These are phyloP conservation scores for Gila orcuttii DNA, from an alignment of 2,113 vertebrate species.

Conservation along the genomic window DNA sequence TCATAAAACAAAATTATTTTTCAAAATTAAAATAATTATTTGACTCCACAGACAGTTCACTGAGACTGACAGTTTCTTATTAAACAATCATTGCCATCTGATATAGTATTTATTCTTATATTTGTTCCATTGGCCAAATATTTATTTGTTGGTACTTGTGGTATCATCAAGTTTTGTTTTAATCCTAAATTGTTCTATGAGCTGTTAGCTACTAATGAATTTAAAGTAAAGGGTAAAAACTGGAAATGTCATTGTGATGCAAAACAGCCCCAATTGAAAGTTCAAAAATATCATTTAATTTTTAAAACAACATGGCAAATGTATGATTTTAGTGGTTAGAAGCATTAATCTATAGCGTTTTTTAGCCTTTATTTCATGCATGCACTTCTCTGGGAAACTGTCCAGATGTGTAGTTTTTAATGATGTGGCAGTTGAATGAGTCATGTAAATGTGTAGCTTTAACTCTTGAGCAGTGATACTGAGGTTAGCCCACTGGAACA, in stretches of 20 bases:
- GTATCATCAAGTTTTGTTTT: background rate
- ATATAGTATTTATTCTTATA: background rate
- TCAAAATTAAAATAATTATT: background rate
- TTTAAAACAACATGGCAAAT: background rate
- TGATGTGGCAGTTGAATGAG: constrained; percentile 1
- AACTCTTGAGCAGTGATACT: constrained; percentile 6
- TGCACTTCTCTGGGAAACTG: background rate
- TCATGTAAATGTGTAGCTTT: constrained; percentile 23
- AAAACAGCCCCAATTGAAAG: background rate
- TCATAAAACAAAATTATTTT: background rate
- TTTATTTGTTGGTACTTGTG: background rate
- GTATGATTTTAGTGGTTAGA: too few relatives aligned
- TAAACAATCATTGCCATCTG: background rate
- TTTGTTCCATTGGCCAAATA: background rate
- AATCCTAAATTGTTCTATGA: background rate
- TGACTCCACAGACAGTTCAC: background rate
- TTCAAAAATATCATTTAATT: background rate
- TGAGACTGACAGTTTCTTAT: background rate
- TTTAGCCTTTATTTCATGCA: background rate
- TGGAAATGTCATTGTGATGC: background rate
- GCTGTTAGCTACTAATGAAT: too few relatives aligned
- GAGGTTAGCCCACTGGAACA: constrained; percentile 33
- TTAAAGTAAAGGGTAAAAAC: background rate
- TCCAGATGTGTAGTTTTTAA: background rate
- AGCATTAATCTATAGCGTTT: too few relatives aligned